Percentiles rank a stretch among this genome's conserved stretches.
Conservation (phyloP, 1,140 invertebrate species). For the Rhyacophila brunnea region DNA sequence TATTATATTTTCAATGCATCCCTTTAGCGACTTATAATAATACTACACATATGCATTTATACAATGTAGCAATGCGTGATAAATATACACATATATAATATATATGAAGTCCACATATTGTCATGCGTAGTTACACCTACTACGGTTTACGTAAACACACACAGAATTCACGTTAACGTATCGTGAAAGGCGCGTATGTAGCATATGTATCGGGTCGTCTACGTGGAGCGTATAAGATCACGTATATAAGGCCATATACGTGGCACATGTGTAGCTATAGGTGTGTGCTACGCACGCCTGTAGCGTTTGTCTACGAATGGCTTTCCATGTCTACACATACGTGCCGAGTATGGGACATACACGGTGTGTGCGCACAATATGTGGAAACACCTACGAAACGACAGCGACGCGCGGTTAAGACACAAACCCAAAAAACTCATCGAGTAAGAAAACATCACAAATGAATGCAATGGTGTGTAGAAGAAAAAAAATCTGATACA, state of each 20-base stretch:
- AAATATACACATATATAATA: too few species aligned
- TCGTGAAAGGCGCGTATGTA: too few species aligned
- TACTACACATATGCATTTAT: too few species aligned
- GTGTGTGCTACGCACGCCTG: conserved; percentile 3
- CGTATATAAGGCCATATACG: conserved; percentile 9
- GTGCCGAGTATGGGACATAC: conserved; percentile 12
- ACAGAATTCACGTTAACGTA: not conserved
- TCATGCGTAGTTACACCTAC: too few species aligned
- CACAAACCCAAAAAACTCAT: conserved; percentile 11
- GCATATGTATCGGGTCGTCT: not conserved
- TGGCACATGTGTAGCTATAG: conserved; percentile 9
- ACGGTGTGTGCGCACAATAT: conserved; percentile 7
- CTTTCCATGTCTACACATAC: not conserved
- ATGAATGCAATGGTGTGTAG: too few species aligned
- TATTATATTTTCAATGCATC: too few species aligned
- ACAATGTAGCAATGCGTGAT: too few species aligned
- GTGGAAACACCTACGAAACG: conserved; percentile 31
- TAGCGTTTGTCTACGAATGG: conserved; percentile 16
- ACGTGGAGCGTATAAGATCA: conserved; percentile 10
- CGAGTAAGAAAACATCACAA: too few species aligned
- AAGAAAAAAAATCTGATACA: too few species aligned
- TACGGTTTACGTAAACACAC: not conserved
- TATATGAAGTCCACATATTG: too few species aligned
- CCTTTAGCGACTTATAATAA: too few species aligned
- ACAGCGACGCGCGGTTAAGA: conserved; percentile 15